Base-by-base conservation (phyloP, 1,140 invertebrate genomes). In the Plutomurus gul region DNA sequence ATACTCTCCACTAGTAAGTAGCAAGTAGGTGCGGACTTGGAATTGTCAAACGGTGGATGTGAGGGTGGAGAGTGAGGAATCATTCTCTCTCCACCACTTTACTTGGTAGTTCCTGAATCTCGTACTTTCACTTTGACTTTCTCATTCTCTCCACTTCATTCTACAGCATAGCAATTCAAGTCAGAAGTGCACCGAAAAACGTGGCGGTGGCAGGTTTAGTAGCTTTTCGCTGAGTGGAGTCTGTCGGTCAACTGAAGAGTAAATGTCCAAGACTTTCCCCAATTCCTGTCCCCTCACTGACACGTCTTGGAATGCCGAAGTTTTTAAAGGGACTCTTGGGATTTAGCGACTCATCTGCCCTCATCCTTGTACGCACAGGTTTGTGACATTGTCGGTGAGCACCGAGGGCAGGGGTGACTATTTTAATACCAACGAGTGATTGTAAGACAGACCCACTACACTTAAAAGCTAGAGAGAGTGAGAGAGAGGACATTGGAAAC, bases 301-400 rank as follows among this genome's bases (percentile, higher is more conserved):
- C 4, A 65, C 56, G 27, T 76, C n/a, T n/a, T n/a, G 7, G 51
- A 76, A 76, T 76, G 40, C 51, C 49, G 65, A 46, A 43, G 37
- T 77, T 77, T 77, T 77, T 70, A 70, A 77, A 77, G 39, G 56
- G 75, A 46, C 75, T 77, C 75, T 36, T 25, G 75, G 75, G 75
- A 65, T 22, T 77, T 56, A 1, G 20, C 11, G 16, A 18, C 46
- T 49, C 43, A n/a, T 49, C 22, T 49, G 27, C 8, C 65, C 27
- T 11, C 49, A 51, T 51, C 49, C 18, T 10, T 20, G n/a, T 8
- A 7, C 7, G 7, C 39, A 8, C 7, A 8, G 16, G 6, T 18
- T 18, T 51, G 22, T 8, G 47, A 51, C 30, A 71, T 30, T 39
- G n/a, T 51, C 13, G 18, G 25, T 51, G 25, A 22, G 47, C 47